Evolutionary conservation across 2,888 invertebrate species (phyloP).

Genomic region (Agapostemon virescens): DNA sequence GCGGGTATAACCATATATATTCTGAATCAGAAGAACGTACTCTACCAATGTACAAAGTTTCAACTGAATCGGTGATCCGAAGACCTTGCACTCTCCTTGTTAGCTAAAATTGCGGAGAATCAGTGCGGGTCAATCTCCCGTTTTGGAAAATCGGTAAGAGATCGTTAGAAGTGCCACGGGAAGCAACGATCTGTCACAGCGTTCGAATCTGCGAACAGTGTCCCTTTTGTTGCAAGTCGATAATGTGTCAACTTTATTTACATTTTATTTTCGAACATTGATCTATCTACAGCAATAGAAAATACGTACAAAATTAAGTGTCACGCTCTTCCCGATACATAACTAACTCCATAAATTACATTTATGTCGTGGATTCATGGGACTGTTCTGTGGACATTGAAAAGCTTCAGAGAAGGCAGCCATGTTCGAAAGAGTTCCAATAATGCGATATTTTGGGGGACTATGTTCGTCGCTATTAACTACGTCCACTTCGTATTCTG

Average conservation of each 20-base stretch:
- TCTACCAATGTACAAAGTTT: too few relatives aligned
- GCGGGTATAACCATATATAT: too few relatives aligned
- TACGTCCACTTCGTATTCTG: slow-evolving; percentile 2
- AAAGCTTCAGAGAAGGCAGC: slow-evolving; percentile 33
- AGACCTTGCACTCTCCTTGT: too few relatives aligned
- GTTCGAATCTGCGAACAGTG: too few relatives aligned
- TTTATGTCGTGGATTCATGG: slow-evolving; percentile 49
- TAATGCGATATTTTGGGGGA: slow-evolving; percentile 42
- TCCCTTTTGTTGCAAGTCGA: too few relatives aligned
- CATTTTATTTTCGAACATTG: background rate
- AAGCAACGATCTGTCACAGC: too few relatives aligned
- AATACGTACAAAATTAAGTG: background rate
- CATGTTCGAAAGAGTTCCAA: slow-evolving; percentile 45
- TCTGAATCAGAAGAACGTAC: too few relatives aligned
- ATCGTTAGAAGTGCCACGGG: too few relatives aligned
- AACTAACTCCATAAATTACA: slow-evolving; percentile 43
- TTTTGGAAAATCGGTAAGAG: too few relatives aligned
- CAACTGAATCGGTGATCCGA: too few relatives aligned
- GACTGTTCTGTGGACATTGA: slow-evolving; percentile 27
- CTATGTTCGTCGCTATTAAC: slow-evolving; percentile 45
- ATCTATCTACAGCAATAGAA: background rate
- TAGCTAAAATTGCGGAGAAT: too few relatives aligned
- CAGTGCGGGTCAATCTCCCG: too few relatives aligned
- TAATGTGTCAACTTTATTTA: background rate
- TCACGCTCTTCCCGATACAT: background rate